Percentiles rank a stretch among this genome's conserved stretches.
phyloP scores from a whole-genome alignment of 2,113 vertebrate species.

The Etheostoma cragini region DNA sequence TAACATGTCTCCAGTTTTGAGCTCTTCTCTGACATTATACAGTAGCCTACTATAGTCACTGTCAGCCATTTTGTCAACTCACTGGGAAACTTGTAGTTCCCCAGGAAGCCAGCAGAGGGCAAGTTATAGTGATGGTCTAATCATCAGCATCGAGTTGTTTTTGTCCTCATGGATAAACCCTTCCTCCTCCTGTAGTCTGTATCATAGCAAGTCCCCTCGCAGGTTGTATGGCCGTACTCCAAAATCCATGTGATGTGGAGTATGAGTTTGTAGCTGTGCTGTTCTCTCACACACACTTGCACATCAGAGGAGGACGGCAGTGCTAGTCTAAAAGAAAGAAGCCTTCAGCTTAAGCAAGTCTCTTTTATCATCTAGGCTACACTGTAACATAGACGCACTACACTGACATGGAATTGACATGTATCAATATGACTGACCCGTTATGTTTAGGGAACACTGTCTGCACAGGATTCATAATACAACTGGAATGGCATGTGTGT shows the following conservation, averaged over 20 bases:
- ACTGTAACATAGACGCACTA: neutral
- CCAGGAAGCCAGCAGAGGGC: conserved; percentile 70
- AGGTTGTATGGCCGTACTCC: conserved; percentile 6
- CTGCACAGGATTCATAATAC: conserved; percentile 1
- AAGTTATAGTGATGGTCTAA: neutral
- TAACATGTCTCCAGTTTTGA: neutral
- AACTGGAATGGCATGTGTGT: neutral
- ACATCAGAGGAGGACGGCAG: conserved; percentile 32
- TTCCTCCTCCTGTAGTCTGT: neutral
- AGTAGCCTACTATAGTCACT: neutral
- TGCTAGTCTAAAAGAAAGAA: neutral
- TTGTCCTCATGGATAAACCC: conserved; percentile 6
- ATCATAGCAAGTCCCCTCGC: neutral
- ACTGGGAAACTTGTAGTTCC: conserved; percentile 69
- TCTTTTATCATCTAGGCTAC: conserved; percentile 3
- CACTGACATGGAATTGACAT: neutral
- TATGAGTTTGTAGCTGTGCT: conserved; percentile 14
- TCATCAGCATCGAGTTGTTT: conserved; percentile 13
- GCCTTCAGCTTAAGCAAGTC: conserved; percentile 12
- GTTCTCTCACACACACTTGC: conserved; percentile 8
- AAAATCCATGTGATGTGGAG: conserved; percentile 14
- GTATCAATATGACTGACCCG: neutral
- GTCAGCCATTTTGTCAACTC: conserved; percentile 85
- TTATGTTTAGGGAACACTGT: neutral
- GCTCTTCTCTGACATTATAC: conserved; percentile 23